Evolutionary conservation across 2,113 vertebrate species (phyloP).

Genomic region (Grammomys surdaster): DNA sequence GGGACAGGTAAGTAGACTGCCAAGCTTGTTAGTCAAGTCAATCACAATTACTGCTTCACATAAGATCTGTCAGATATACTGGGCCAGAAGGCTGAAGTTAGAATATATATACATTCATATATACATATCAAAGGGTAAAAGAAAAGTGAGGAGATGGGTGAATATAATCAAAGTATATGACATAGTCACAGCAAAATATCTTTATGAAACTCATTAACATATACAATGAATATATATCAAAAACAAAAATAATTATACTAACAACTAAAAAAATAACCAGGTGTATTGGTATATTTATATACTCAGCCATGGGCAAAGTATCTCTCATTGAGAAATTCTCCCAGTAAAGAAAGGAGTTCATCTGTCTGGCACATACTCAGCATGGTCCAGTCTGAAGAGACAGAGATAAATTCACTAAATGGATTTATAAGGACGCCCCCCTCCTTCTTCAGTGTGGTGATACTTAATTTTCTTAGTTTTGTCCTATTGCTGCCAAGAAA

Average conservation of each 20-base stretch:
- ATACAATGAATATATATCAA: neutral
- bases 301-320: conserved; percentile 18
- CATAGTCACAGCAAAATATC: neutral
- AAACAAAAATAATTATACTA: neutral
- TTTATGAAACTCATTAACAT: neutral
- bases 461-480: conserved; percentile 66
- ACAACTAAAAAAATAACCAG: neutral
- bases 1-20: too few relatives aligned
- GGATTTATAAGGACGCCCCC: conserved; percentile 23
- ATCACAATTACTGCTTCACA: too few relatives aligned
- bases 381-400: conserved; percentile 45
- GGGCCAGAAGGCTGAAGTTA: too few relatives aligned
- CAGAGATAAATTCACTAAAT: conserved; percentile 40
- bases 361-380: conserved; percentile 51
- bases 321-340: conserved; percentile 37
- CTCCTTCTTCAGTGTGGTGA: conserved; percentile 1
- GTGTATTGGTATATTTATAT: neutral
- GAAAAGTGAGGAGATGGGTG: neutral
- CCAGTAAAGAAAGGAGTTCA: conserved; percentile 36
- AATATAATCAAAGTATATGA: neutral
- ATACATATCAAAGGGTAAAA: neutral
- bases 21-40: too few relatives aligned
- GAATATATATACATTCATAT: neutral
- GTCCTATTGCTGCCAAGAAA: conserved; percentile 54
- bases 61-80: too few relatives aligned